These are phyloP conservation scores for Aphidius ervi DNA, from an alignment of 1,140 invertebrate genomes.

Conservation along the genomic window DNA sequence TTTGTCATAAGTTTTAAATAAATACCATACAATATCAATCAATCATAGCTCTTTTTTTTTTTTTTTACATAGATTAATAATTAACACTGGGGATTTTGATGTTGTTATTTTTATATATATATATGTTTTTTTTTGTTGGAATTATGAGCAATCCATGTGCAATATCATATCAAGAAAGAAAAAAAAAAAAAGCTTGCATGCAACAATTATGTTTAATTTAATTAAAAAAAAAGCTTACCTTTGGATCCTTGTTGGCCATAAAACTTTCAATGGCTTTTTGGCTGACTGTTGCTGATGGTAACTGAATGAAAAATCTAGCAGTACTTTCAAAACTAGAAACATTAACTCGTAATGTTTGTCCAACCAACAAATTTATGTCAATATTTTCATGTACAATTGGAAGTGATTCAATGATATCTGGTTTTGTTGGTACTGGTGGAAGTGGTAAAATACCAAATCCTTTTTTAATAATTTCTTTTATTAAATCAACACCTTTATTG, in stretches of 20 bases:
- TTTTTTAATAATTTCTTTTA: slow-evolving; percentile 43
- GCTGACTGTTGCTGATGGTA: slow-evolving; percentile 38
- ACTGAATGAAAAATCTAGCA: slow-evolving; percentile 45
- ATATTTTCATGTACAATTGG: slow-evolving; percentile 19
- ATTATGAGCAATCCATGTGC: too few relatives aligned
- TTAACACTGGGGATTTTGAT: background rate
- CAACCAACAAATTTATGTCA: slow-evolving; percentile 42
- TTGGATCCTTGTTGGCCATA: slow-evolving; percentile 34
- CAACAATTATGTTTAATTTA: background rate
- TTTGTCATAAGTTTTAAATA: too few relatives aligned
- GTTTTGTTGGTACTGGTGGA: slow-evolving; percentile 5
- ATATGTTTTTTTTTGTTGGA: background rate
- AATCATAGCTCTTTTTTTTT: too few relatives aligned
- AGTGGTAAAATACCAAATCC: slow-evolving; percentile 39
- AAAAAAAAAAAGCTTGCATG: background rate
- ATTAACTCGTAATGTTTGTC: slow-evolving; percentile 42
- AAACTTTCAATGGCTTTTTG: slow-evolving; percentile 33
- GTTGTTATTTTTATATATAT: background rate
- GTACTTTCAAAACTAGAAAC: slow-evolving; percentile 41
- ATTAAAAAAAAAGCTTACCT: slow-evolving; percentile 32
- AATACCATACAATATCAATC: too few relatives aligned
- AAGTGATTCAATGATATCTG: slow-evolving; percentile 5
- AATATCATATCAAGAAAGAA: too few relatives aligned
- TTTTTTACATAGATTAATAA: background rate
- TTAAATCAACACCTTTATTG: slow-evolving; percentile 47